phyloP scores from a whole-genome alignment of 2,888 invertebrate genomes.

The Cantharis nigra region DNA sequence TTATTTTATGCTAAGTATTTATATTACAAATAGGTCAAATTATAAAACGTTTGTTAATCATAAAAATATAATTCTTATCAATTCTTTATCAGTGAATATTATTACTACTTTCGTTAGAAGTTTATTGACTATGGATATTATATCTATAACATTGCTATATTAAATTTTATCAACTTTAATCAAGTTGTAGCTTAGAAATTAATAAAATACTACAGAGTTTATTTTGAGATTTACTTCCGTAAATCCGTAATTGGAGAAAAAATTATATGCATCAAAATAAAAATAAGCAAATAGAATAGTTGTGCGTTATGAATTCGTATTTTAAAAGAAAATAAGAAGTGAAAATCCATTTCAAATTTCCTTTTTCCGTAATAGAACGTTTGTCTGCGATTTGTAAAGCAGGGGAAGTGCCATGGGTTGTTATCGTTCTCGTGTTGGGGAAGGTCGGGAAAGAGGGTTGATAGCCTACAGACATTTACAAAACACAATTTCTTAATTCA shows the following conservation, averaged over 20 bases:
- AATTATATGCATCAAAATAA: background rate
- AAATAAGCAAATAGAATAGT: background rate
- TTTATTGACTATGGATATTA: background rate
- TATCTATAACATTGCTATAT: background rate
- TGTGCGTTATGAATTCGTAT: background rate
- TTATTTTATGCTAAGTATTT: background rate
- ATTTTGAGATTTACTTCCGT: background rate
- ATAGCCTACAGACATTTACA: conserved; percentile 9
- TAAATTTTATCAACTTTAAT: background rate
- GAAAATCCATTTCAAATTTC: conserved; percentile 11
- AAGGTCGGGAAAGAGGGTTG: conserved; percentile 7
- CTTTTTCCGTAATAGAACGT: conserved; percentile 9
- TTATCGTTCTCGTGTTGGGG: conserved; percentile 4
- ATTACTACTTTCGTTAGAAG: background rate
- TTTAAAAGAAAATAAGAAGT: background rate
- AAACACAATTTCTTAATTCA: conserved; percentile 7
- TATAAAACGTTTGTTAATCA: background rate
- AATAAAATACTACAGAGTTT: background rate
- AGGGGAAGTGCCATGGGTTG: conserved; percentile 9
- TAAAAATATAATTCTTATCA: background rate
- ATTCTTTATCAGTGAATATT: background rate
- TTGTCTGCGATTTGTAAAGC: conserved; percentile 10
- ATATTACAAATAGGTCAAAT: background rate
- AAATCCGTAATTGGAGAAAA: background rate
- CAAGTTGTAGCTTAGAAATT: background rate